Percentiles rank a stretch among this genome's conserved stretches.
Conservation (phyloP, 1,140 invertebrate species). For the Tribolium madens region DNA sequence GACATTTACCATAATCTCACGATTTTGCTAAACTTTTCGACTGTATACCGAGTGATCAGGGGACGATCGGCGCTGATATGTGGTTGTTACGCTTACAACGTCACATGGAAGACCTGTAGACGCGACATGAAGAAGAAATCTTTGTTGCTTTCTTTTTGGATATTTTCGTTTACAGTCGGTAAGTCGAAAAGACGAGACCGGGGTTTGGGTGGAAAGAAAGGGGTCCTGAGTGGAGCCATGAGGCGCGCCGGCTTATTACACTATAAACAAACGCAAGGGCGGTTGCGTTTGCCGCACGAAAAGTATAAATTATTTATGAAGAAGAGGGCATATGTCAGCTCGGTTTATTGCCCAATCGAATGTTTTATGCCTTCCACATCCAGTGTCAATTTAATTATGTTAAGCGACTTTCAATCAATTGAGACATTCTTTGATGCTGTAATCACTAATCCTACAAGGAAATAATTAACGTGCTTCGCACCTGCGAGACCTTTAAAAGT, state of each 20-base stretch:
- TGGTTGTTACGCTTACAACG: slow-evolving; percentile 39
- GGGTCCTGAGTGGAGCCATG: not conserved
- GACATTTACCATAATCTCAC: not conserved
- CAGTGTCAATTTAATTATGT: not conserved
- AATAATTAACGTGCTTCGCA: slow-evolving; percentile 21
- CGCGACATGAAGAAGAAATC: slow-evolving; percentile 54
- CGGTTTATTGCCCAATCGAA: slow-evolving; percentile 4
- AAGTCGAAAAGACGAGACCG: slow-evolving; percentile 49
- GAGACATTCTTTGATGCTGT: slow-evolving; percentile 15
- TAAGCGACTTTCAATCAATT: slow-evolving; percentile 25
- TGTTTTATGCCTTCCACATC: not conserved
- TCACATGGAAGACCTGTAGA: slow-evolving; percentile 51
- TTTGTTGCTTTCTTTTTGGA: slow-evolving; percentile 53
- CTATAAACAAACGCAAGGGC: not conserved
- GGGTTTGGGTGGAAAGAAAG: not conserved
- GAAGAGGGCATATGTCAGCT: not conserved
- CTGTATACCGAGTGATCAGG: not conserved
- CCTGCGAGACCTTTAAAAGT: not conserved
- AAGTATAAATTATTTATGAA: slow-evolving; percentile 14
- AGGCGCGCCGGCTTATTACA: slow-evolving; percentile 1
- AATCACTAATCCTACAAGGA: slow-evolving; percentile 15
- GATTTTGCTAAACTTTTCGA: not conserved
- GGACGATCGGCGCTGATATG: slow-evolving; percentile 27
- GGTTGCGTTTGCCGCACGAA: not conserved
- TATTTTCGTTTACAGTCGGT: slow-evolving; percentile 59